A percentile compares a stretch with the other conserved stretches of the same genome.
phyloP scores from a whole-genome alignment of 2,797 vertebrate species.

The Esox masquinongy region DNA sequence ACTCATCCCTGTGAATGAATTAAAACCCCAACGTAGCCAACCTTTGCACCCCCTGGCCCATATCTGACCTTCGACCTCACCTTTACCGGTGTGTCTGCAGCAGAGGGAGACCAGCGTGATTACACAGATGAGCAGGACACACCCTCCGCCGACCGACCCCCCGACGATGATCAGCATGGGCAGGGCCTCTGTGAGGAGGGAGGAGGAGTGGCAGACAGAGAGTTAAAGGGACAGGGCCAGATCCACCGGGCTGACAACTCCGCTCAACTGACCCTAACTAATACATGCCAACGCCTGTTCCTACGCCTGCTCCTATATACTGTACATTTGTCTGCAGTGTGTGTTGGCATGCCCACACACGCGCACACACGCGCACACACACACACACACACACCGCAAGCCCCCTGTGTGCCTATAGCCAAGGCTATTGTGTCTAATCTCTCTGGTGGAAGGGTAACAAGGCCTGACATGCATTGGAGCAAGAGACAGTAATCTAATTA shows the following conservation, averaged over 20 bases:
- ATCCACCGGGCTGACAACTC: not conserved
- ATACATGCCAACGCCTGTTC: conserved; percentile 46
- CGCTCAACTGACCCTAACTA: conserved; percentile 46
- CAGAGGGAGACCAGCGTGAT: conserved; percentile 82
- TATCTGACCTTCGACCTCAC: conserved; percentile 80
- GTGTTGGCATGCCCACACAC: not conserved
- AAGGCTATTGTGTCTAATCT: conserved; percentile 77
- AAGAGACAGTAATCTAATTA: conserved; percentile 83
- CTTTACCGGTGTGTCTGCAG: conserved; percentile 85
- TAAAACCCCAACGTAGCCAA: not conserved
- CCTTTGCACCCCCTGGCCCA: conserved; percentile 41
- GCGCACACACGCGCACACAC: too few species aligned
- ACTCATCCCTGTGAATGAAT: not conserved
- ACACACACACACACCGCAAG: too few species aligned
- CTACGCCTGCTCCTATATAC: conserved; percentile 30
- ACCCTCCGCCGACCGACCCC: conserved; percentile 76
- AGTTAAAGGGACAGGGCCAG: not conserved
- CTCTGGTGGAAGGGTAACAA: conserved; percentile 75
- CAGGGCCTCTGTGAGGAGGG: conserved; percentile 75
- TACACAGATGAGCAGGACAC: conserved; percentile 80
- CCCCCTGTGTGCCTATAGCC: conserved; percentile 45
- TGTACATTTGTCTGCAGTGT: conserved; percentile 58
- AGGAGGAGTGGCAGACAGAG: conserved; percentile 18
- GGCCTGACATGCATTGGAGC: conserved; percentile 78
- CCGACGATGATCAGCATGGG: conserved; percentile 81